These are phyloP conservation scores for Paracanthobrama guichenoti DNA, from an alignment of 2,113 vertebrate genomes.

Conservation along the genomic window DNA sequence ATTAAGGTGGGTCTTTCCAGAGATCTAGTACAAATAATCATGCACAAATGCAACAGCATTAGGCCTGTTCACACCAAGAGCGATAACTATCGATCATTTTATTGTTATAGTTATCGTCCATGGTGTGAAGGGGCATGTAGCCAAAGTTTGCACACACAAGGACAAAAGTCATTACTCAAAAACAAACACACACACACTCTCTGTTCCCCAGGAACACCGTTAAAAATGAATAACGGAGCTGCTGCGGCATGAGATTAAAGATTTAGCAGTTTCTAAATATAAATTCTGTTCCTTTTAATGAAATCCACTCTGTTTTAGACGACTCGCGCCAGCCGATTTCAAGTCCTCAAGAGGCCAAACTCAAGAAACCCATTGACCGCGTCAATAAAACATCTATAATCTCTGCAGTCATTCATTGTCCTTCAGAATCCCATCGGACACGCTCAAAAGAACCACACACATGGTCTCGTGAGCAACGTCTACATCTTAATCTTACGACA, in stretches of 20 bases:
- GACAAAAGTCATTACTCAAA: slow-evolving; percentile 29
- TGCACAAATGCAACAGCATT: not conserved
- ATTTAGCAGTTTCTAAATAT: slow-evolving; percentile 33
- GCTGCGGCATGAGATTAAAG: slow-evolving; percentile 30
- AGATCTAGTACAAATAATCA: not conserved
- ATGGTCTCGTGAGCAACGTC: not conserved
- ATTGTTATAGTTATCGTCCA: no score
- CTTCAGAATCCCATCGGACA: not conserved
- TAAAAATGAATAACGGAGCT: slow-evolving; percentile 34
- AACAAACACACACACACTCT: slow-evolving; percentile 29
- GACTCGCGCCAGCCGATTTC: not conserved
- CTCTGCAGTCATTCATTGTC: not conserved
- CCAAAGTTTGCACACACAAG: slow-evolving; percentile 1
- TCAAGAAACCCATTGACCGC: not conserved
- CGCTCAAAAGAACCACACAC: not conserved
- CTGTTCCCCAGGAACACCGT: slow-evolving; percentile 13
- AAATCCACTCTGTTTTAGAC: not conserved
- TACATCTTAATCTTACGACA: not conserved
- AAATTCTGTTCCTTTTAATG: not conserved
- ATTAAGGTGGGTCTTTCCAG: not conserved
- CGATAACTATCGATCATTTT: no score
- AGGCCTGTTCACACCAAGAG: no score
- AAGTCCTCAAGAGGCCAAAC: not conserved
- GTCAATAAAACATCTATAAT: not conserved
- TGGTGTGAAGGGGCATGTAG: no score